Conservation (phyloP, 2,888 invertebrate genomes). For the Acanthosoma haemorrhoidale region DNA sequence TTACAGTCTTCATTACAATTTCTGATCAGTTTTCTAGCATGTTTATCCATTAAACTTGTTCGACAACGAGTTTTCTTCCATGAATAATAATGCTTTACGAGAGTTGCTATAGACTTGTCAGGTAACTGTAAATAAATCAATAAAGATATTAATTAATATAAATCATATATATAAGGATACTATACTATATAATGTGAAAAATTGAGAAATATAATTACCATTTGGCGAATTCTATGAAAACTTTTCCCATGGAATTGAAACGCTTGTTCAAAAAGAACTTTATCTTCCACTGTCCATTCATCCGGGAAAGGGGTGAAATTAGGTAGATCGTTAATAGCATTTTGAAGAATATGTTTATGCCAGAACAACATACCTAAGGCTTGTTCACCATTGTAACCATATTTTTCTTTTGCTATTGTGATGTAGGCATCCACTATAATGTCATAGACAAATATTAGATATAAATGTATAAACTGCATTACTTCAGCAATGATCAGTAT, state of each 20-base stretch:
- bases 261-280: conserved; percentile 95
- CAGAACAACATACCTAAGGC: conserved; percentile 96
- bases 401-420: conserved; percentile 89
- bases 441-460: conserved; percentile 6
- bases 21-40: conserved; percentile 61
- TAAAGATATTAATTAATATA: neutral
- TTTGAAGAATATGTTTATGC: conserved; percentile 93
- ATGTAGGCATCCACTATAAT: conserved; percentile 89
- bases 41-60: conserved; percentile 87
- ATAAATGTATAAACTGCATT: neutral
- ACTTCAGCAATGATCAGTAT: too few relatives aligned
- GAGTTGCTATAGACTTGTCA: conserved; percentile 90
- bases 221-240: conserved; percentile 93
- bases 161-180: neutral
- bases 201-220: conserved; percentile 58
- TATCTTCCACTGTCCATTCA: conserved; percentile 97
- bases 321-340: conserved; percentile 86
- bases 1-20: conserved; percentile 55
- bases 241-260: conserved; percentile 98
- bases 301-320: conserved; percentile 97
- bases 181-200: neutral
- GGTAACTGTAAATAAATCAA: conserved; percentile 63
- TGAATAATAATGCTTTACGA: conserved; percentile 96
- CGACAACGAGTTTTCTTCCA: conserved; percentile 95
- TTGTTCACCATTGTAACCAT: conserved; percentile 95